Base-by-base conservation (phyloP, 2,888 invertebrate genomes). In the Phaonia tiefii region DNA sequence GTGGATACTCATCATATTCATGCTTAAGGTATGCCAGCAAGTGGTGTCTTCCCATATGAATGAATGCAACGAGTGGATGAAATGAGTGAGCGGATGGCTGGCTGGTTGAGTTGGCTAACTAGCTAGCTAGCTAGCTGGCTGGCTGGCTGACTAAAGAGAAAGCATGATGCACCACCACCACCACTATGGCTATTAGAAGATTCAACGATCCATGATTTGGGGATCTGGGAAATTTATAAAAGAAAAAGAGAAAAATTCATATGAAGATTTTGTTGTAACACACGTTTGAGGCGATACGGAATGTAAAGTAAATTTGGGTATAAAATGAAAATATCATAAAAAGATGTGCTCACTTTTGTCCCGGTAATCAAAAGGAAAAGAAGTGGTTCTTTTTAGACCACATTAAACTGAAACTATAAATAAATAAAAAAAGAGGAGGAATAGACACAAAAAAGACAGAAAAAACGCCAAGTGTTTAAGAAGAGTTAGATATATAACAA, bases 261-360 rank as follows among this genome's bases (percentile, higher is more conserved):
- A 44, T 20, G 20, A 20, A n/a, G 46, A 5, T 5, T 4, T 46
- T n/a, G n/a, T 31, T 31, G 3, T 31, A 3, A 5, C 8, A 3
- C 8, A 31, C 31, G 3, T 31, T 31, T 31, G n/a, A n/a, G n/a
- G n/a, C n/a, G 31, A 31, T 31, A 31, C 31, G 8, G n/a, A 58
- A 66, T 44, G 46, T 22, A n/a, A 31, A 63, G 39, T 72, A n/a
- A 10, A 66, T 66, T 49, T 44, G 11, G 71, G 71, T 81, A 81
- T 81, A 81, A 82, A 83, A 80, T 73, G 37, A 70, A 75, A 74
- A 80, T 72, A 22, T 54, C 17, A 26, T 75, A 58, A 56, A 75
- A 82, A 85, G 85, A 83, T 79, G 79, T 84, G 88, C 88, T 90
- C 89, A 90, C 89, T 90, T 89, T 89, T 90, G 87, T 89, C 86